Conservation (phyloP, 2,888 invertebrate species). For the Dorcus hopei region DNA sequence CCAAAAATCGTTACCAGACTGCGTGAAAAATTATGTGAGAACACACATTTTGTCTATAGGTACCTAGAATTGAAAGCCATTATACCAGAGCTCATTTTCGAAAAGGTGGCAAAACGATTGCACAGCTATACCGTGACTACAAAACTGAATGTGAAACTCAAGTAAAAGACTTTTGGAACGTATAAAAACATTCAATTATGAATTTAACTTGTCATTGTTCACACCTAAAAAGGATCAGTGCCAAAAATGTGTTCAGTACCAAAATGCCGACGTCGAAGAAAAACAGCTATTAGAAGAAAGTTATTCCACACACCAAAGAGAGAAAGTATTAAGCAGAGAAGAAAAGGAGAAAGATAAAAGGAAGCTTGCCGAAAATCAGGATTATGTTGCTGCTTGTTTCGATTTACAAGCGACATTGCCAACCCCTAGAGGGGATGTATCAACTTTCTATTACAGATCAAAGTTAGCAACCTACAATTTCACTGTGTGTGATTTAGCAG, state of each 20-base stretch:
- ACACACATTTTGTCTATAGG: too few species aligned
- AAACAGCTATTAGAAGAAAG: too few species aligned
- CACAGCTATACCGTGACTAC: conserved; percentile 1
- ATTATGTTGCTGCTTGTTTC: conserved; percentile 13
- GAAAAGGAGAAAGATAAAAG: conserved; percentile 22
- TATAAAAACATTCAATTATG: neutral
- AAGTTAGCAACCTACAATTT: conserved; percentile 23
- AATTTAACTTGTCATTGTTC: conserved; percentile 7
- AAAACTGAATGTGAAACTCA: neutral
- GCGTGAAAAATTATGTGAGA: too few species aligned
- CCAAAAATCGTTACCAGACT: conserved; percentile 28
- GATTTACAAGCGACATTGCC: conserved; percentile 25
- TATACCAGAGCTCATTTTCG: conserved; percentile 31
- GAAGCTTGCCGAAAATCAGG: conserved; percentile 5
- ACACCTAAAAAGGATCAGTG: conserved; percentile 1
- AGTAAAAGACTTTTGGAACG: neutral
- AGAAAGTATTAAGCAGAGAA: conserved; percentile 17
- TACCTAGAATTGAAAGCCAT: conserved; percentile 33
- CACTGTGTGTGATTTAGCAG: conserved; percentile 8
- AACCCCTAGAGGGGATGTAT: conserved; percentile 20
- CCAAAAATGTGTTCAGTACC: too few species aligned
- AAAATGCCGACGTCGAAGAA: neutral
- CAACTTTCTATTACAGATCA: conserved; percentile 24
- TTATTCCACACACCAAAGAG: conserved; percentile 12
- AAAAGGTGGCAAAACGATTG: conserved; percentile 12